Conservation (phyloP, 2,797 vertebrate species). For the Enteromius paludinosus region DNA sequence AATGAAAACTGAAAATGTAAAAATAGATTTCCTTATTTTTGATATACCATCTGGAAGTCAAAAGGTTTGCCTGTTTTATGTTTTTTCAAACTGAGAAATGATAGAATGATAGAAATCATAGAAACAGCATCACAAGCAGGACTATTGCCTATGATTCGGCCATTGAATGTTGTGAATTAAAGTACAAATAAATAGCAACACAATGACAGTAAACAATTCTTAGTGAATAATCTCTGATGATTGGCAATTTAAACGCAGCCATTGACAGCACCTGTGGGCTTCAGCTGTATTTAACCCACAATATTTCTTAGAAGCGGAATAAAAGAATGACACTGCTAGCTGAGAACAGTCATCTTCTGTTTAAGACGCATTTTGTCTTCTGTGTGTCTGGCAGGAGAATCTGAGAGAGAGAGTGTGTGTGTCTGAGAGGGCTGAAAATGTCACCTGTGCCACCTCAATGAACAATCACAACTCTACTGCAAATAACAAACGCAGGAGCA, state of each 20-base stretch:
- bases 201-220: neutral
- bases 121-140: neutral
- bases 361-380: conserved; percentile 23
- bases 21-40: neutral
- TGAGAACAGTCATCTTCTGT: conserved; percentile 6
- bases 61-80: neutral
- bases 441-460: conserved; percentile 44
- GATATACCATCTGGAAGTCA: neutral
- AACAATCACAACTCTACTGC: conserved; percentile 43
- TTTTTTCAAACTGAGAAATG: neutral
- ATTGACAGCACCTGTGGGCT: conserved; percentile 14
- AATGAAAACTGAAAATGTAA: neutral
- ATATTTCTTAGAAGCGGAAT: conserved; percentile 13
- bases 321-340: conserved; percentile 21
- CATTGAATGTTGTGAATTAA: conserved; percentile 4
- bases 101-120: neutral
- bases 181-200: neutral
- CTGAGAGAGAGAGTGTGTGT: neutral
- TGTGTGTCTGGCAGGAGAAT: neutral
- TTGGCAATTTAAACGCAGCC: conserved; percentile 7
- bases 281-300: conserved; percentile 8
- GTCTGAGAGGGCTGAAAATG: conserved; percentile 19
- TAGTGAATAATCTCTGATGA: conserved; percentile 1
- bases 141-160: neutral
- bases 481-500: conserved; percentile 40